Evolutionary conservation across 2,797 vertebrate species (phyloP).

Genomic region (Pipistrellus kuhlii): DNA sequence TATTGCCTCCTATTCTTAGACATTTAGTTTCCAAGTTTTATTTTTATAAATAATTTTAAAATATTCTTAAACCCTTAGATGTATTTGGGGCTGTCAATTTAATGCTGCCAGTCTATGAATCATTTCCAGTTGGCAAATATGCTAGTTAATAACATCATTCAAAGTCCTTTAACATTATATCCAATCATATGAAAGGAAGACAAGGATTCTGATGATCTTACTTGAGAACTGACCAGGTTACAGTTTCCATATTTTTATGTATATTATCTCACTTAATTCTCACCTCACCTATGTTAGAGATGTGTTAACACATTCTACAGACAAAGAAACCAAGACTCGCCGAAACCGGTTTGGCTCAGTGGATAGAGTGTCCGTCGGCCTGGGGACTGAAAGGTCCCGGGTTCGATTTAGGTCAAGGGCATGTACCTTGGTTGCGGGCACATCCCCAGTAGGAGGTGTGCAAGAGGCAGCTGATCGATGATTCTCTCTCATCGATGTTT

Average conservation of each 20-base stretch:
- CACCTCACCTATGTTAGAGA: neutral
- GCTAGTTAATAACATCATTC: neutral
- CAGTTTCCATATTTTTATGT: neutral
- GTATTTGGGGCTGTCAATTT: neutral
- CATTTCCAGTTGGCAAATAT: neutral
- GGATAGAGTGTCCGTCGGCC: too few species aligned
- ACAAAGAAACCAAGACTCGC: neutral
- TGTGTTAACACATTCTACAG: neutral
- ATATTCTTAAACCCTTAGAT: neutral
- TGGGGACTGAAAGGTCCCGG: too few species aligned
- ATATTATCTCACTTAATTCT: slow-evolving; percentile 24
- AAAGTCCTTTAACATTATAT: neutral
- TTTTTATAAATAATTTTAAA: slow-evolving; percentile 21
- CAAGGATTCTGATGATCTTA: neutral
- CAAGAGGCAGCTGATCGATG: too few species aligned
- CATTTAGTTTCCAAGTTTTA: slow-evolving; percentile 12
- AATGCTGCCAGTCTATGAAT: neutral
- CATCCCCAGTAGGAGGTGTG: too few species aligned
- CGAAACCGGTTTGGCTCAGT: too few species aligned
- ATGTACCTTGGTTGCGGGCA: too few species aligned
- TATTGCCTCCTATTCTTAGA: neutral
- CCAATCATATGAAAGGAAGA: neutral
- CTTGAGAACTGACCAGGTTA: neutral
- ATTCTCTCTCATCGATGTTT: too few species aligned
- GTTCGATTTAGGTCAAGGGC: too few species aligned